Base-by-base conservation (phyloP, 2,888 invertebrate species). In the Mycalesis mineus region DNA sequence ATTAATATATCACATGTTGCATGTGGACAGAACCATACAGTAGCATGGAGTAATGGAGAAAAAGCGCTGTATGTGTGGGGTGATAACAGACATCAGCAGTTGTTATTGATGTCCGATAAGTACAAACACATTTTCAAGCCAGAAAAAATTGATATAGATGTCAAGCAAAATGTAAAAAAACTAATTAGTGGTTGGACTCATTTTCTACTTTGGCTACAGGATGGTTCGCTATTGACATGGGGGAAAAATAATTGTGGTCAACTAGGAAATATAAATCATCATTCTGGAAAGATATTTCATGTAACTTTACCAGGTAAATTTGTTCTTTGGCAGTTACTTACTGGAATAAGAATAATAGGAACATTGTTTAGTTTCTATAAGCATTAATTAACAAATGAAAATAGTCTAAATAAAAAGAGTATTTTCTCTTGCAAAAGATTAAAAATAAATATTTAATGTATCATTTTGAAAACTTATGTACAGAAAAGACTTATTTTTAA, bases 201-300 rank as follows among this genome's bases (percentile, higher is more conserved):
- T 77, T 92, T 92, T 67, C 91, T 93, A 4, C 84, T 93, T 9
- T 84, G 93, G 80, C 89, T 92, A 11, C 91, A 91, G 62, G 88
- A 91, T 73, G 93, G 93, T 11, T 86, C 90, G 58, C 78, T 96
- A n/a, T 84, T 92, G 28, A 88, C 92, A 11, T 96, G 95, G 95
- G 96, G 96, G 2, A 90, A 96, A 70, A 96, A 96, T 75, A 92
- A 92, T 67, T 95, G 95, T 79, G 95, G 95, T 0, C 96, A 96
- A 74, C 82, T 96, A 52, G 96, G 95, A 2, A 78, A 78, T 22
- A 64, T 77, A 47, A 64, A 75, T 53, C 66, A 70, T 62, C 73
- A 78, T 69, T 61, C 67, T 54, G 87, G 86, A 58, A 80, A 78
- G 64, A 77, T 82, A 50, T 71, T 78, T 56, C 64, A 77, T 42